These are phyloP conservation scores for Machaerirhynchus nigripectus DNA, from an alignment of 2,113 vertebrate species.

Conservation along the genomic window DNA sequence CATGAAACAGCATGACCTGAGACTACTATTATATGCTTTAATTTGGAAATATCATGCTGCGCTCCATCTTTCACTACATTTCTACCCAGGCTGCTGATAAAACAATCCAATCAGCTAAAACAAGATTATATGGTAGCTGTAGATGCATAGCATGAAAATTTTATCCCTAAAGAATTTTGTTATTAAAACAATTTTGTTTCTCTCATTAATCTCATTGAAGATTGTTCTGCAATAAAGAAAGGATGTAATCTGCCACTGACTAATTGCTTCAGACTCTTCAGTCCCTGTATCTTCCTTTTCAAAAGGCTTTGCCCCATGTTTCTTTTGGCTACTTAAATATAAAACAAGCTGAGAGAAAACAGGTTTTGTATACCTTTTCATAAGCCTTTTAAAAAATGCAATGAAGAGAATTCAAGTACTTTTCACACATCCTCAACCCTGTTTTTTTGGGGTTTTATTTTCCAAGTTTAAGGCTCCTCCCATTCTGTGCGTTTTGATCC, in stretches of 20 bases:
- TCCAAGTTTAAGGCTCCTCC: background rate
- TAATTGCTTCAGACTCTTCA: background rate
- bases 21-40: background rate
- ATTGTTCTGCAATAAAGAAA: background rate
- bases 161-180: constrained; percentile 13
- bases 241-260: constrained; percentile 20
- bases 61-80: background rate
- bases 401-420: background rate
- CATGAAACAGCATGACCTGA: background rate
- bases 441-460: background rate
- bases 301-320: background rate
- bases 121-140: background rate
- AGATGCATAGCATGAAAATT: background rate
- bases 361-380: background rate
- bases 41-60: background rate
- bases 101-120: constrained; percentile 23
- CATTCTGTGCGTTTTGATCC: background rate
- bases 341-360: background rate
- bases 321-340: background rate
- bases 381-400: background rate
- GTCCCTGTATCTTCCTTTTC: background rate
- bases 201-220: constrained; percentile 42
- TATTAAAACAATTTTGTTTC: background rate
- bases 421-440: background rate
- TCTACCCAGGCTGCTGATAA: background rate